Evolutionary conservation across 2,797 vertebrate genomes (phyloP).

Genomic region (Capromys pilorides): DNA sequence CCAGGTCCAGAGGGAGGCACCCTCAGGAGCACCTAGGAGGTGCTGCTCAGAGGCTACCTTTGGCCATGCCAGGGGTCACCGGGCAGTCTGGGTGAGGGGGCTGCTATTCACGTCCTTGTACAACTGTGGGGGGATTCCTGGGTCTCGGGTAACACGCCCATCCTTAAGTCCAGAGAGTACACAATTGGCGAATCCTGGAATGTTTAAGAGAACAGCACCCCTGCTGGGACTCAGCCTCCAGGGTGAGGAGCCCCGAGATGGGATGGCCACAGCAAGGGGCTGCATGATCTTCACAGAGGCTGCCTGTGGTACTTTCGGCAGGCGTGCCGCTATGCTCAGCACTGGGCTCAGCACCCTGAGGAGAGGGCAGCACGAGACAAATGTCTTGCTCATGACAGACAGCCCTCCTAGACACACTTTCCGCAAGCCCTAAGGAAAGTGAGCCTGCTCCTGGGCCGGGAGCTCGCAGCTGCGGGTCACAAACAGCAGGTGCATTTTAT

Average conservation of each 20-base stretch:
- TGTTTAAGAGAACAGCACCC: not conserved
- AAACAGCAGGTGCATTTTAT: not conserved
- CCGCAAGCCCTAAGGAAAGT: not conserved
- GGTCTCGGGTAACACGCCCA: not conserved
- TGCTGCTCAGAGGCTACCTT: not conserved
- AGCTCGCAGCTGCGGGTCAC: not conserved
- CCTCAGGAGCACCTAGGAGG: fast-evolving
- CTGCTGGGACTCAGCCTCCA: not conserved
- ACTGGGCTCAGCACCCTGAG: not conserved
- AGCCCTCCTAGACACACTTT: not conserved
- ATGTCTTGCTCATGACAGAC: not conserved
- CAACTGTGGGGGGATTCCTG: not conserved
- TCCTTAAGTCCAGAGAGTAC: not conserved
- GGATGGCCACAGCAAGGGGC: not conserved
- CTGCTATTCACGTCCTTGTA: not conserved
- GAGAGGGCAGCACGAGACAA: fast-evolving
- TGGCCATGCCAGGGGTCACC: not conserved
- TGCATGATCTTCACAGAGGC: fast-evolving
- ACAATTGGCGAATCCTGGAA: not conserved
- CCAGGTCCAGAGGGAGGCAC: not conserved
- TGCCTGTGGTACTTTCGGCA: fast-evolving
- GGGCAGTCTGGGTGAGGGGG: not conserved
- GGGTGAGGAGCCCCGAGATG: not conserved
- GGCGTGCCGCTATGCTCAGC: not conserved
- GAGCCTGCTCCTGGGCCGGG: not conserved